Evolutionary conservation across 2,888 invertebrate species (phyloP), one percentile per base, ranked within the genome.

Genomic region (Caenorhabditis sp.): DNA sequence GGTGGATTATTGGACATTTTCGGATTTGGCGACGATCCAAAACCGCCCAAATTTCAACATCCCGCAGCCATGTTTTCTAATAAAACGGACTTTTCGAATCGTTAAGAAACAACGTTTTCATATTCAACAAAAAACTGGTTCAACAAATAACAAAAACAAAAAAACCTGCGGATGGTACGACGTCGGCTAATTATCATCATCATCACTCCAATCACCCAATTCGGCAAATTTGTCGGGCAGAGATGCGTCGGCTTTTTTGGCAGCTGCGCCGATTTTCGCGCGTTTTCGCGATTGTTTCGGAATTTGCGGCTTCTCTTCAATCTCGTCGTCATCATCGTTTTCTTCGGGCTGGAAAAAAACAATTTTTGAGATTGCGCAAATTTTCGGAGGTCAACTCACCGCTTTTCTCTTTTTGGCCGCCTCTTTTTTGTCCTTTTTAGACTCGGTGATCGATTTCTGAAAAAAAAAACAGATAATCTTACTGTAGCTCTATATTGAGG

Each of bases 141-240:
- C n/a, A n/a, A n/a, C n/a, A n/a, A n/a, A n/a, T n/a, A n/a, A n/a
- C n/a, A n/a, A n/a, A n/a, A n/a, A n/a, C n/a, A n/a, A n/a, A n/a
- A n/a, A n/a, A n/a, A n/a, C n/a, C n/a, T n/a, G n/a, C n/a, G n/a
- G n/a, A n/a, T n/a, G n/a, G n/a, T n/a, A n/a, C n/a, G n/a, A n/a
- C n/a, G n/a, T n/a, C n/a, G n/a, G n/a, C n/a, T n/a, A n/a, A n/a
- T n/a, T n/a, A n/a, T n/a, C n/a, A n/a, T 78, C 78, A 36, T 76
- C 74, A 60, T 76, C 78, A 55, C 73, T 73, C 81, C 81, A 81
- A 17, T 64, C 61, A 50, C 57, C 71, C 64, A 81, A 62, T 60
- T 77, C 77, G 14, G 58, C 72, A n/a, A 81, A 70, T 54, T 60
- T 26, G 64, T 81, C 81, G 1, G 77, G 71, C 12, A 81, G 36